These are phyloP conservation scores for Buteo buteo DNA, from an alignment of 2,113 vertebrate species.

Conservation along the genomic window DNA sequence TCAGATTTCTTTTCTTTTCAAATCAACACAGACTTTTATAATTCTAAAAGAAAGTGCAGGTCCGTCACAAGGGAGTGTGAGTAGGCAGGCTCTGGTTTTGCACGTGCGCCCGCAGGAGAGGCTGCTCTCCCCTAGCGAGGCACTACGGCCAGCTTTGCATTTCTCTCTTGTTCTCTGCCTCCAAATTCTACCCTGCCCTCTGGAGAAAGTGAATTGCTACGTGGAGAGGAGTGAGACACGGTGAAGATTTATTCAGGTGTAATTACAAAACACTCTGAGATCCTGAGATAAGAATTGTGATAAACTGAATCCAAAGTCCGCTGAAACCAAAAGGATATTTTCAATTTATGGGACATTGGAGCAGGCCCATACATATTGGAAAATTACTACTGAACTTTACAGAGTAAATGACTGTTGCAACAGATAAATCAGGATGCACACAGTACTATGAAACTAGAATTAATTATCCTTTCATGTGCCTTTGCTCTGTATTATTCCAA, in stretches of 20 bases:
- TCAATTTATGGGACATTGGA: background rate
- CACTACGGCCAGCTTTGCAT: background rate
- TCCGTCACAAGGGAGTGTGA: accelerated
- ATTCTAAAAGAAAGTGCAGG: background rate
- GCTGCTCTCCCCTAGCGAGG: background rate
- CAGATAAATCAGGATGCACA: background rate
- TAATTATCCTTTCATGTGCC: background rate
- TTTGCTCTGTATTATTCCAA: background rate
- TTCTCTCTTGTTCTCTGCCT: background rate
- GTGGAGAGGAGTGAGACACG: background rate
- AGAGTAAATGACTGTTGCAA: background rate
- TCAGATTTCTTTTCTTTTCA: background rate
- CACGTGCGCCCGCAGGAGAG: background rate
- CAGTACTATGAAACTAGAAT: background rate
- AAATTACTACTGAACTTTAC: conserved; percentile 2
- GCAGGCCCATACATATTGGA: background rate
- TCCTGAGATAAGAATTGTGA: background rate
- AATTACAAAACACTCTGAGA: background rate
- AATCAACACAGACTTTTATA: background rate
- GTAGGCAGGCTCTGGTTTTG: background rate
- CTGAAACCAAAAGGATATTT: background rate
- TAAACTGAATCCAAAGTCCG: background rate
- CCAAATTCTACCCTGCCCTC: background rate
- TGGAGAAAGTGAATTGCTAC: background rate
- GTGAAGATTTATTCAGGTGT: background rate